Conservation (phyloP, 2,113 vertebrate genomes). For the Megaceryle torquata region DNA sequence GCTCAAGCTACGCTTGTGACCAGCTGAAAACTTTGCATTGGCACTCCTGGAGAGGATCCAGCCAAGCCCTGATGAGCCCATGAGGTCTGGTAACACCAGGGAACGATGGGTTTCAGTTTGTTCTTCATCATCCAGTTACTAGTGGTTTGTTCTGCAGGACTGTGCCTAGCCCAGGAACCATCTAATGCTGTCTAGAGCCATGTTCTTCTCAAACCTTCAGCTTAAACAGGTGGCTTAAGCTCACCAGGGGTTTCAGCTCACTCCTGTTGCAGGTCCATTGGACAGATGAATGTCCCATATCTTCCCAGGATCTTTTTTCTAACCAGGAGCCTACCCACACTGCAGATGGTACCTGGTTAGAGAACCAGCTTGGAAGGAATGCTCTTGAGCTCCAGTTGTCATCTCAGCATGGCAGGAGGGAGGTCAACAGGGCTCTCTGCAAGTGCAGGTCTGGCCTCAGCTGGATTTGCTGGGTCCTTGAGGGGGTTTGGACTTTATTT, state of each 20-base stretch:
- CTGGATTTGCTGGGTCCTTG: not conserved
- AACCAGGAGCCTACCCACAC: not conserved
- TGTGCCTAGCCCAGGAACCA: rapidly evolving
- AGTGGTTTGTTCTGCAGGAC: not conserved
- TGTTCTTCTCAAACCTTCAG: not conserved
- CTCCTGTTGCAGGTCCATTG: not conserved
- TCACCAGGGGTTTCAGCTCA: not conserved
- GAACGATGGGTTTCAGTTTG: rapidly evolving
- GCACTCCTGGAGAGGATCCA: not conserved
- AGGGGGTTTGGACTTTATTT: not conserved
- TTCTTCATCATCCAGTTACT: no score
- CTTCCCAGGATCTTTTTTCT: not conserved
- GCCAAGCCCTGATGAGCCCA: not conserved
- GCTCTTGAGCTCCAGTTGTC: not conserved
- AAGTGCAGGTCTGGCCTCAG: no score
- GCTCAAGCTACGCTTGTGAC: not conserved
- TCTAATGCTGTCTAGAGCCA: not conserved
- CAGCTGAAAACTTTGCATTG: not conserved
- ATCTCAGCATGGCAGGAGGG: no score
- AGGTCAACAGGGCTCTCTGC: rapidly evolving
- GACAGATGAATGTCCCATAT: not conserved
- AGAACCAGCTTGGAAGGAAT: not conserved
- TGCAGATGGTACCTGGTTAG: not conserved
- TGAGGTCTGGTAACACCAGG: no score
- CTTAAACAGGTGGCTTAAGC: rapidly evolving